Evolutionary conservation across 2,113 vertebrate species (phyloP).

Genomic region (Macaca mulatta): DNA sequence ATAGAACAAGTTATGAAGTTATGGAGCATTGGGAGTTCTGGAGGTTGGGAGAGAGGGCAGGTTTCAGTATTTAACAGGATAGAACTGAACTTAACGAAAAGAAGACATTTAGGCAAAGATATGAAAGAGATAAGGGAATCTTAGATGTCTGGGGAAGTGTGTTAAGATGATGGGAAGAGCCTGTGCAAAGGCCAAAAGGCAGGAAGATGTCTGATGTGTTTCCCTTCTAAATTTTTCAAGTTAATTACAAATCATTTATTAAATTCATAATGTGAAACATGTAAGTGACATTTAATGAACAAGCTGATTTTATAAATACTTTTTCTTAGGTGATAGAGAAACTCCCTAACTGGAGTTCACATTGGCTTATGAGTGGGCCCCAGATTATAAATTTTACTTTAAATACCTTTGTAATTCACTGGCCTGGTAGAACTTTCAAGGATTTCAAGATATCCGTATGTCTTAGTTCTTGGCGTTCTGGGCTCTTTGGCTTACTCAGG

Average conservation of each 20-base stretch:
- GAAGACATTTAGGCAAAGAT: neutral
- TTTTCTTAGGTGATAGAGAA: neutral
- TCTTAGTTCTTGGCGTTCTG: neutral
- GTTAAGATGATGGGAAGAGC: neutral
- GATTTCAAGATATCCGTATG: neutral
- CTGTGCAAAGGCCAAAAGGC: neutral
- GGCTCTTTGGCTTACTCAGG: neutral
- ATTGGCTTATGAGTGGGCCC: neutral
- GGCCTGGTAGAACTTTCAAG: neutral
- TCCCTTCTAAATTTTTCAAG: neutral
- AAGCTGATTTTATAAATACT: neutral
- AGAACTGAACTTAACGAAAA: neutral
- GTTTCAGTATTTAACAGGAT: neutral
- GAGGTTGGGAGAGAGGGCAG: neutral
- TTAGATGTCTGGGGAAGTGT: neutral
- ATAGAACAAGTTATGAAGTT: neutral
- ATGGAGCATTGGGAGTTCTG: neutral
- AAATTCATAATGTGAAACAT: conserved; percentile 14
- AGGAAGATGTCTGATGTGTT: neutral
- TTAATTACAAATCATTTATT: conserved; percentile 4
- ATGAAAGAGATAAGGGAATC: neutral
- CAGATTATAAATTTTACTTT: neutral
- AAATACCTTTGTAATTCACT: neutral
- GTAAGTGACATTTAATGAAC: neutral
- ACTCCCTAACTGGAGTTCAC: neutral